Evolutionary conservation across 2,888 invertebrate genomes (phyloP), one percentile per base, ranked within the genome.

Genomic region (Theretra japonica): DNA sequence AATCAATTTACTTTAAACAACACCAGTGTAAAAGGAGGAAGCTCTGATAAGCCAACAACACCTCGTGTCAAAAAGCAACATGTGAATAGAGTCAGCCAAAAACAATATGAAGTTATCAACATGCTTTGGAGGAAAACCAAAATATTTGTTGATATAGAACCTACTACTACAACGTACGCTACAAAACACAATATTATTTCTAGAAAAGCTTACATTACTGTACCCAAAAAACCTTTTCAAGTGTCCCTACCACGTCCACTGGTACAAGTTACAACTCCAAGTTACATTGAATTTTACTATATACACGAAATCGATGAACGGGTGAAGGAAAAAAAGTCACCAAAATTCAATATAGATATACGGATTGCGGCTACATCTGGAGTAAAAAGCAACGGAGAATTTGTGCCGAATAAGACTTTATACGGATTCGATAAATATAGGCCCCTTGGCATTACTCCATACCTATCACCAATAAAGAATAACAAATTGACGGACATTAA

Each of bases 211-310:
- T 72, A 71, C 59, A 70, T 74, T 15, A 21, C 70, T 69, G 56
- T 73, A 70, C 30, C 69, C 17, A 72, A 68, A 30, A 73, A 75
- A 28, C 65, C 77, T 41, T 65, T 75, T 41, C 72, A 71, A 50
- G 71, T 76, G 30, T 68, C 75, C 69, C 23, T 73, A 11, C 58
- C 73, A 41, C 72, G 70, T 7, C 69, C 74, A 57, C 65, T 56
- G 28, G 11, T 73, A 15, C 80, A 76, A 58, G 70, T 82, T 7
- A 77, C 85, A 5, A 92, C 90, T 19, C 82, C 88, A 4, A 92
- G 91, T 81, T 89, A 82, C 68, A 92, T 93, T 70, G 93, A 93
- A 80, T 93, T 93, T 82, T 89, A 92, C 80, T 93, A 93, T 79
- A 83, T 89, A 72, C 90, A 92, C 75, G 87, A 90, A 69, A 76